Percentiles rank a stretch among this genome's conserved stretches.
Conservation (phyloP, 1,140 invertebrate genomes). For the Bathynomus jamesi region DNA sequence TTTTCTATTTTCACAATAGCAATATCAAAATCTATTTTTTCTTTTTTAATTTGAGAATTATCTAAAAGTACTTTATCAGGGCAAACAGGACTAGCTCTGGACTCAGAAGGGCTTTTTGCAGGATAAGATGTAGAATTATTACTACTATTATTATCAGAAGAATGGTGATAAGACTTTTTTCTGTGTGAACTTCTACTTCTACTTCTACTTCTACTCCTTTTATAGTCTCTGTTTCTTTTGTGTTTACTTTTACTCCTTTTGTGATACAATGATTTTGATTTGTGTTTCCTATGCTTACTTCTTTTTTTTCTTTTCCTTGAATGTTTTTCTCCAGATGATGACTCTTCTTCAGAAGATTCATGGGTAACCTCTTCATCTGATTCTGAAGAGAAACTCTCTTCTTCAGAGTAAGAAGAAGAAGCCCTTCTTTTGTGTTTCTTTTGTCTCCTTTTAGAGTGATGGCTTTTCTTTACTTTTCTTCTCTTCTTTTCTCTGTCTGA, state of each 20-base stretch:
- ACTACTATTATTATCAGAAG: background rate
- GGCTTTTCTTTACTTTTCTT: no score
- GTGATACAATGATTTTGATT: no score
- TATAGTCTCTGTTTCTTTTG: background rate
- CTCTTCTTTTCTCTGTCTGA: background rate
- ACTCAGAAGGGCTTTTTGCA: background rate
- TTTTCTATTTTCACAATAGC: background rate
- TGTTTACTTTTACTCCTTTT: no score
- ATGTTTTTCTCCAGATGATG: background rate
- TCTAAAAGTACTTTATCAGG: background rate
- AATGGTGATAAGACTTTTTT: background rate
- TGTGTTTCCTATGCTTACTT: background rate
- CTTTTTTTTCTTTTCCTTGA: background rate
- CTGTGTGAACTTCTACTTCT: background rate
- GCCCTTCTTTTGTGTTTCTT: background rate
- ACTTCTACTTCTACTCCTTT: background rate
- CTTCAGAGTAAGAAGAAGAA: no score
- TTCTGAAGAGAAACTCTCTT: background rate
- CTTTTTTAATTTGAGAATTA: background rate
- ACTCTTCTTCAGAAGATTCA: no score
- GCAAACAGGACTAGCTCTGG: background rate
- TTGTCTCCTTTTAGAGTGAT: background rate
- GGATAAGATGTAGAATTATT: conserved; percentile 5
- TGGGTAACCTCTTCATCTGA: background rate
- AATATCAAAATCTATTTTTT: background rate